Conservation (phyloP, 1,140 invertebrate species). For the Homarus americanus region DNA sequence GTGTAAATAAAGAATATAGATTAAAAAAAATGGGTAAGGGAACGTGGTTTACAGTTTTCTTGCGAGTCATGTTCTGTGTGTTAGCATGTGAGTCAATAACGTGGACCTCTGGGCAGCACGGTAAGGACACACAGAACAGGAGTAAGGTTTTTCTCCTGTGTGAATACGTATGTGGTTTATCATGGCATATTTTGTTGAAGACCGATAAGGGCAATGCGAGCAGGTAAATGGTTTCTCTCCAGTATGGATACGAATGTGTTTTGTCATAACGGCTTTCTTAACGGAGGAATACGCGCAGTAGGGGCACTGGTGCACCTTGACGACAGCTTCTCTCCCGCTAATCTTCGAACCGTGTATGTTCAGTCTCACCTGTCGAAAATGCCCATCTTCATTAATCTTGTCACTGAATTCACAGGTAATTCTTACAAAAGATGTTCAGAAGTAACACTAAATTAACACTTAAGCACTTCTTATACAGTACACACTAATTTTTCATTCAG, state of each 20-base stretch:
- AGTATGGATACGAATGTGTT: slow-evolving; percentile 56
- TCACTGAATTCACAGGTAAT: neutral
- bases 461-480: neutral
- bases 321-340: slow-evolving; percentile 57
- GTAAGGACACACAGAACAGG: slow-evolving; percentile 31
- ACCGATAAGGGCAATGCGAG: slow-evolving; percentile 28
- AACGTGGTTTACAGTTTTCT: neutral
- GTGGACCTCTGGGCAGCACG: slow-evolving; percentile 43
- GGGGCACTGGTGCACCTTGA: slow-evolving; percentile 52
- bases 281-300: slow-evolving; percentile 59
- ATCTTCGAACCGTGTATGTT: slow-evolving; percentile 29
- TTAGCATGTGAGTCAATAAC: slow-evolving; percentile 34
- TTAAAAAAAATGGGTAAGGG: neutral
- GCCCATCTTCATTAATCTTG: slow-evolving; percentile 34
- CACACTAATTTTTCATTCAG: too few relatives aligned
- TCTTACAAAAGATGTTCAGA: neutral
- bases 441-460: neutral
- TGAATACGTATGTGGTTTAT: slow-evolving; percentile 51
- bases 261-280: slow-evolving; percentile 56
- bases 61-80: slow-evolving; percentile 31
- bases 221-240: slow-evolving; percentile 51
- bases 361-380: slow-evolving; percentile 57
- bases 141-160: slow-evolving; percentile 56
- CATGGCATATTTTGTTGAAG: slow-evolving; percentile 48
- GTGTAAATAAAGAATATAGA: too few relatives aligned